These are phyloP conservation scores for Lethocerus indicus DNA, from an alignment of 1,140 invertebrate genomes.

Conservation along the genomic window DNA sequence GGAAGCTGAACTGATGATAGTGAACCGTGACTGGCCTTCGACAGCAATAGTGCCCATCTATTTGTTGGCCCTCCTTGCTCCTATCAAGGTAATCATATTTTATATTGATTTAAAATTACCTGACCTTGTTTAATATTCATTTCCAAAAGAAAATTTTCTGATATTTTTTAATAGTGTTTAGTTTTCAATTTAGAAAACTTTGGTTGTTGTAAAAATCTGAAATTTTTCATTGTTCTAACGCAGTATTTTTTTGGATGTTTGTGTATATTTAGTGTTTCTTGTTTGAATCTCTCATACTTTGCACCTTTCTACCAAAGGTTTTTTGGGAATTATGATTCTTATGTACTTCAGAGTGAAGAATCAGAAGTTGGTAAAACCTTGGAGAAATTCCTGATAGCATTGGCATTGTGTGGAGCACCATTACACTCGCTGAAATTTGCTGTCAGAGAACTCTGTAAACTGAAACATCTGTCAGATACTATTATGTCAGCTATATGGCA, in stretches of 20 bases:
- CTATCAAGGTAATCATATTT: constrained; percentile 16
- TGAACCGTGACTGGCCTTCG: constrained; percentile 25
- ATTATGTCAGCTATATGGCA: constrained; percentile 46
- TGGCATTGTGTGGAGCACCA: constrained; percentile 33
- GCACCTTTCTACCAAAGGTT: too few relatives aligned
- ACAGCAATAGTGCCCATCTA: constrained; percentile 36
- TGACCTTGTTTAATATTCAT: too few relatives aligned
- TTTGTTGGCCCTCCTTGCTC: constrained; percentile 29
- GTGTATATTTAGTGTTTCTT: too few relatives aligned
- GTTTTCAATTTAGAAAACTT: background rate
- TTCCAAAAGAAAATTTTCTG: too few relatives aligned
- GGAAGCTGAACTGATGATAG: constrained; percentile 24
- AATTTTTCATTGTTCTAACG: background rate
- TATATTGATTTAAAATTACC: too few relatives aligned
- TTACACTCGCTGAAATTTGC: constrained; percentile 30
- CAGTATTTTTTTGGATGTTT: background rate
- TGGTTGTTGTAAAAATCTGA: too few relatives aligned
- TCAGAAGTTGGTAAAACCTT: constrained; percentile 30
- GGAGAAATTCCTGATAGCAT: constrained; percentile 30
- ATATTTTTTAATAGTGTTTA: background rate
- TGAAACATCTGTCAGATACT: constrained; percentile 13
- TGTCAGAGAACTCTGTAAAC: constrained; percentile 25
- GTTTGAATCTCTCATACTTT: too few relatives aligned
- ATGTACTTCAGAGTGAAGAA: constrained; percentile 20
- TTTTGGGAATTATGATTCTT: background rate